Percentiles rank a stretch among this genome's conserved stretches.
Evolutionary conservation across 2,797 vertebrate genomes (phyloP).

Genomic region (Labroides dimidiatus): DNA sequence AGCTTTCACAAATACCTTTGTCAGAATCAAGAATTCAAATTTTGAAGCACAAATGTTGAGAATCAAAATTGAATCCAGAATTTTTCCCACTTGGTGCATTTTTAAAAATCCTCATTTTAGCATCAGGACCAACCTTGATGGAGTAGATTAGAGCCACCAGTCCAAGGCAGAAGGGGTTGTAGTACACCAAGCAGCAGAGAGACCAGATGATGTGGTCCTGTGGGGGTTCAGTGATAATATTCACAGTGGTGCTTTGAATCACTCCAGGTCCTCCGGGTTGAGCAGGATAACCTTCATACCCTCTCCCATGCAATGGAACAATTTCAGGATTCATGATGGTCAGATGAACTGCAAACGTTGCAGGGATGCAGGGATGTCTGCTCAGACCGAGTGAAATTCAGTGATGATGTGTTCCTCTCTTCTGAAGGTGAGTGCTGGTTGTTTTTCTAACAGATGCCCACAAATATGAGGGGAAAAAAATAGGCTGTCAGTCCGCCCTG

Average conservation of each 20-base stretch:
- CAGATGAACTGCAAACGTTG: neutral
- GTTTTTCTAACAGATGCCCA: too few relatives aligned
- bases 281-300: neutral
- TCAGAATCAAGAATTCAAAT: too few relatives aligned
- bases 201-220: constrained; percentile 63
- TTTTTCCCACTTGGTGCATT: too few relatives aligned
- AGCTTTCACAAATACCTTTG: too few relatives aligned
- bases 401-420: too few relatives aligned
- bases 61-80: too few relatives aligned
- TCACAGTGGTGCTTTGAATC: constrained; percentile 25
- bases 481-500: too few relatives aligned
- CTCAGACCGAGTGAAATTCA: too few relatives aligned
- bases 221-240: neutral
- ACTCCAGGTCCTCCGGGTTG: neutral
- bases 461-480: too few relatives aligned
- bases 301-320: neutral
- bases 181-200: neutral
- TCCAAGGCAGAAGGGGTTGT: constrained; percentile 42
- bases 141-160: constrained; percentile 53
- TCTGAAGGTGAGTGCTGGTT: too few relatives aligned
- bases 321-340: neutral
- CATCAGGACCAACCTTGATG: constrained; percentile 48
- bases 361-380: neutral
- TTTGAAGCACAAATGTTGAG: too few relatives aligned
- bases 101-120: neutral